phyloP scores from a whole-genome alignment of 2,113 vertebrate genomes.

The Rhinopomastus cyanomelas region DNA sequence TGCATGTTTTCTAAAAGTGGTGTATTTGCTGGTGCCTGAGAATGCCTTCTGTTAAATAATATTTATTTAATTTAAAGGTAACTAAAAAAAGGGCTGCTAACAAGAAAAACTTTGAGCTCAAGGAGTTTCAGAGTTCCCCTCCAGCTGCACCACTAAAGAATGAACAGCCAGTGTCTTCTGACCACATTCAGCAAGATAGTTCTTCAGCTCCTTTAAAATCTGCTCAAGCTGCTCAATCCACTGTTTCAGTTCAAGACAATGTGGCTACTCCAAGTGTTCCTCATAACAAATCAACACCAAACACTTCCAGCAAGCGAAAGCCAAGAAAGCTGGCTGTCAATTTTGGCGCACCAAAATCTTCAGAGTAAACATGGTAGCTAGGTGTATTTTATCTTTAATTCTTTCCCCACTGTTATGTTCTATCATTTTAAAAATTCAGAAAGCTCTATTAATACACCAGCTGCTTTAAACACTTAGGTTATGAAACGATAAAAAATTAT shows the following conservation, averaged over 20 bases:
- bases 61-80: constrained; percentile 83
- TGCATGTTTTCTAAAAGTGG: constrained; percentile 45
- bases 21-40: constrained; percentile 29
- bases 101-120: constrained; percentile 84
- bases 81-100: constrained; percentile 94
- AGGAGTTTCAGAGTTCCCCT: constrained; percentile 80
- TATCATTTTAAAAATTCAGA: constrained; percentile 60
- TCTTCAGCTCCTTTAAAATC: constrained; percentile 55
- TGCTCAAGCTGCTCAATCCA: constrained; percentile 52
- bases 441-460: constrained; percentile 63
- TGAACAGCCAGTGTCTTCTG: constrained; percentile 67
- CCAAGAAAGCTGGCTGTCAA: constrained; percentile 94
- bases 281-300: constrained; percentile 74
- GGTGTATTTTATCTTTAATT: constrained; percentile 55
- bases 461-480: constrained; percentile 62
- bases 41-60: constrained; percentile 61
- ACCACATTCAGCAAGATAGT: constrained; percentile 62
- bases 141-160: constrained; percentile 67
- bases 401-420: constrained; percentile 44
- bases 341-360: constrained; percentile 89
- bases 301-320: constrained; percentile 88
- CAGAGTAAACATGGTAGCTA: constrained; percentile 79
- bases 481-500: constrained; percentile 16
- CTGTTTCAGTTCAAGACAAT: constrained; percentile 66
- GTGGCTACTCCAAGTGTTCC: constrained; percentile 60